phyloP scores from a whole-genome alignment of 2,888 invertebrate genomes.

The Ormyrus labotus region DNA sequence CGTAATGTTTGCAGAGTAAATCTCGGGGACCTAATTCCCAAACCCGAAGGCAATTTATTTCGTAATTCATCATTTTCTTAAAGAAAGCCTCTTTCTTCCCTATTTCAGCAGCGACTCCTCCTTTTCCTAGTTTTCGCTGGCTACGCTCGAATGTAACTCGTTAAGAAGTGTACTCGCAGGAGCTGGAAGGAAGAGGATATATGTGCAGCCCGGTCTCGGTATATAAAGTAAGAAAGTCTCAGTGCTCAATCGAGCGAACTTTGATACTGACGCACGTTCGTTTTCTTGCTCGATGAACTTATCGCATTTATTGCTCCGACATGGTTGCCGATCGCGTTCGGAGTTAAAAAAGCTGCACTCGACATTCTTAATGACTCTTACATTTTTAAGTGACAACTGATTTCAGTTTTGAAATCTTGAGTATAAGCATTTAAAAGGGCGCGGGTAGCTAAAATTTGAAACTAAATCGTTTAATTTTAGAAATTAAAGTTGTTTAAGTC shows the following conservation, averaged over 20 bases:
- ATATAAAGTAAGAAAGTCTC: neutral
- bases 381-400: too few species aligned
- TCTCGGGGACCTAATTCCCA: too few species aligned
- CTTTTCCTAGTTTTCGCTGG: conserved; percentile 14
- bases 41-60: too few species aligned
- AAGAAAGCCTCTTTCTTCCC: neutral
- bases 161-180: conserved; percentile 18
- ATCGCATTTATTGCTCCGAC: conserved; percentile 21
- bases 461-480: too few species aligned
- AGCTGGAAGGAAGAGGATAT: too few species aligned
- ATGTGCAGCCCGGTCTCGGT: too few species aligned
- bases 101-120: neutral
- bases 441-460: too few species aligned
- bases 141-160: conserved; percentile 17
- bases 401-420: too few species aligned
- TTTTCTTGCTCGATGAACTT: conserved; percentile 34
- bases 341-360: neutral
- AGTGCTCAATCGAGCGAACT: conserved; percentile 36
- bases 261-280: conserved; percentile 38
- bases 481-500: too few species aligned
- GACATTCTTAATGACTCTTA: too few species aligned
- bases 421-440: too few species aligned
- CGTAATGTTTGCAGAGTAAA: too few species aligned
- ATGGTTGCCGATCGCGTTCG: neutral
- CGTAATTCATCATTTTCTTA: conserved; percentile 10